Evolutionary conservation across 2,113 vertebrate species (phyloP).

Genomic region (Phalacrocorax brasilianus): DNA sequence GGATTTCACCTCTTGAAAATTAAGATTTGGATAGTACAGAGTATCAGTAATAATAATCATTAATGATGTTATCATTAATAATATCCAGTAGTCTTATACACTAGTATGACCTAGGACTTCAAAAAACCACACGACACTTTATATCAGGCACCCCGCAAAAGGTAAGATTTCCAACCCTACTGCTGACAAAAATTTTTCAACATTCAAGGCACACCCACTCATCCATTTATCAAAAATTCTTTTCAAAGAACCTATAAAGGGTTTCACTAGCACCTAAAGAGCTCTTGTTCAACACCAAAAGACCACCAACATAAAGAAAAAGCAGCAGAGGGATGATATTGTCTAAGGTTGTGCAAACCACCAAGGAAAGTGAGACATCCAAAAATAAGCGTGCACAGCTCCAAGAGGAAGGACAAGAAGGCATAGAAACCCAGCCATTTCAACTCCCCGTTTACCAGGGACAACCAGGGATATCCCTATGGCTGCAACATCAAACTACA

Average conservation of each 20-base stretch:
- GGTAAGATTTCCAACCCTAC: not conserved
- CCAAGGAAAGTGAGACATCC: not conserved
- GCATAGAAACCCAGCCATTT: not conserved
- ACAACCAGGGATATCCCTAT: rapidly evolving
- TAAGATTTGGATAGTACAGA: not conserved
- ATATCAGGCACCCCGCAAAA: not conserved
- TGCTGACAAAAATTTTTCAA: not conserved
- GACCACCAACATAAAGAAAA: not conserved
- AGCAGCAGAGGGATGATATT: not conserved
- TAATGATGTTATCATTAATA: not conserved
- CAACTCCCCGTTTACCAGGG: too few relatives aligned
- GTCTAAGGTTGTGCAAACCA: not conserved
- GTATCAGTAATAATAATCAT: not conserved
- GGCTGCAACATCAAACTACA: rapidly evolving
- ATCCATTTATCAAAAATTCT: not conserved
- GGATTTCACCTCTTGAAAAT: not conserved
- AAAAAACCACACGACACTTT: not conserved
- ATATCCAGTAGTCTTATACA: not conserved
- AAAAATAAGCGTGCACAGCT: not conserved
- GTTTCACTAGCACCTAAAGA: not conserved
- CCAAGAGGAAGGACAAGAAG: not conserved
- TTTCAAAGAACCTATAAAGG: not conserved
- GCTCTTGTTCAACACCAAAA: not conserved
- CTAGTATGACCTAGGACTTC: not conserved
- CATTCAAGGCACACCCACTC: not conserved